Evolutionary conservation across 2,888 invertebrate species (phyloP).

Genomic region (Steinernema carpocapsae): DNA sequence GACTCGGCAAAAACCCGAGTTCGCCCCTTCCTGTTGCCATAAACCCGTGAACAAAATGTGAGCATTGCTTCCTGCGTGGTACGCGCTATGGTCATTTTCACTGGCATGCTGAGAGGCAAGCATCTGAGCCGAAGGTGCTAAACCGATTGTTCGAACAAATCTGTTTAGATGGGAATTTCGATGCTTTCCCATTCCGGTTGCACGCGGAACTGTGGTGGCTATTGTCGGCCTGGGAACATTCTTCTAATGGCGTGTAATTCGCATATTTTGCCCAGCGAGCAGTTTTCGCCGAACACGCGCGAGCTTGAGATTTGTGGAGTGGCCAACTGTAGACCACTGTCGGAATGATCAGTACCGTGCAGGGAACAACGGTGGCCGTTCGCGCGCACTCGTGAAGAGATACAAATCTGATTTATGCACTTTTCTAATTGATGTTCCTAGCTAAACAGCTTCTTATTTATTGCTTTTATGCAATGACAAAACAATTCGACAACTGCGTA

Average conservation of each 20-base stretch:
- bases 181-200: slow-evolving; percentile 22
- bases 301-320: not conserved
- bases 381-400: slow-evolving; percentile 31
- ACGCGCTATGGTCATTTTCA: not conserved
- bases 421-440: slow-evolving; percentile 24
- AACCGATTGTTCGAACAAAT: slow-evolving; percentile 29
- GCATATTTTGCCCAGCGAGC: slow-evolving; percentile 23
- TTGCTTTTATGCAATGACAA: slow-evolving; percentile 32
- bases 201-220: slow-evolving; percentile 6
- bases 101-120: slow-evolving; percentile 12
- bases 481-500: slow-evolving; percentile 14
- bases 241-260: slow-evolving; percentile 21
- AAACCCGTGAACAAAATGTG: slow-evolving; percentile 14
- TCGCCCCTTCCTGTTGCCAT: slow-evolving; percentile 6
- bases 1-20: no score
- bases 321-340: not conserved
- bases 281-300: not conserved
- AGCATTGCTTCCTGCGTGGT: slow-evolving; percentile 26
- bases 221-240: slow-evolving; percentile 18
- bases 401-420: slow-evolving; percentile 33
- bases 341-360: not conserved
- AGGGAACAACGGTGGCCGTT: slow-evolving; percentile 17
- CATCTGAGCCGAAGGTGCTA: not conserved
- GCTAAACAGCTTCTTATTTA: slow-evolving; percentile 32
- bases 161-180: slow-evolving; percentile 25